Conservation (phyloP, 2,888 invertebrate species). For the Argyra leucocephala region DNA sequence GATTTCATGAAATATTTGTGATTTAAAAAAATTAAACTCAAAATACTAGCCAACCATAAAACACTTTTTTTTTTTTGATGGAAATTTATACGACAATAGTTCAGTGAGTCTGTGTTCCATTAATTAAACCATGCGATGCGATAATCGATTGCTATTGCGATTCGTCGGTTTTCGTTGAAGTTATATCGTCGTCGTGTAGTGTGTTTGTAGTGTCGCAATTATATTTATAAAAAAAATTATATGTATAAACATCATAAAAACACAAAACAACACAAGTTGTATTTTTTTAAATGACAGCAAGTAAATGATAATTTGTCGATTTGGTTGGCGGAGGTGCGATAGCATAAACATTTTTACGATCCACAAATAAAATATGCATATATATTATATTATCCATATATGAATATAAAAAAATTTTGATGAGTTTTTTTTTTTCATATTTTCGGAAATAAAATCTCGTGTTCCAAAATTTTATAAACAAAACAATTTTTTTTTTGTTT, state of each 20-base stretch:
- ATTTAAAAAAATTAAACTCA: background rate
- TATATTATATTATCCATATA: background rate
- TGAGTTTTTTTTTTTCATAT: background rate
- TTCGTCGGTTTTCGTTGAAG: background rate
- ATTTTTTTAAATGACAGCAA: background rate
- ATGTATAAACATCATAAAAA: no score
- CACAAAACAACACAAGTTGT: background rate
- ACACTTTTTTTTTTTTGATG: background rate
- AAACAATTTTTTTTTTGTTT: slow-evolving; percentile 1
- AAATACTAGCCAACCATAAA: background rate
- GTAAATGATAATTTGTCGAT: background rate
- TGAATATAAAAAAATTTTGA: background rate
- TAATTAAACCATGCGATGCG: slow-evolving; percentile 2
- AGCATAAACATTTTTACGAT: background rate
- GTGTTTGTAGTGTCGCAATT: background rate
- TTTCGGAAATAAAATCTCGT: slow-evolving; percentile 4
- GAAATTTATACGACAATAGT: background rate
- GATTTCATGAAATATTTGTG: background rate
- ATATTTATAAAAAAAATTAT: no score
- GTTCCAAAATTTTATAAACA: background rate
- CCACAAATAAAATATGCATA: background rate
- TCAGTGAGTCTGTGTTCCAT: background rate
- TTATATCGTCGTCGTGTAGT: background rate
- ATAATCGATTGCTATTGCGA: background rate
- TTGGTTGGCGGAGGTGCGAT: background rate